Base-by-base conservation (phyloP, 2,888 invertebrate species). In the Thereva nobilitata region DNA sequence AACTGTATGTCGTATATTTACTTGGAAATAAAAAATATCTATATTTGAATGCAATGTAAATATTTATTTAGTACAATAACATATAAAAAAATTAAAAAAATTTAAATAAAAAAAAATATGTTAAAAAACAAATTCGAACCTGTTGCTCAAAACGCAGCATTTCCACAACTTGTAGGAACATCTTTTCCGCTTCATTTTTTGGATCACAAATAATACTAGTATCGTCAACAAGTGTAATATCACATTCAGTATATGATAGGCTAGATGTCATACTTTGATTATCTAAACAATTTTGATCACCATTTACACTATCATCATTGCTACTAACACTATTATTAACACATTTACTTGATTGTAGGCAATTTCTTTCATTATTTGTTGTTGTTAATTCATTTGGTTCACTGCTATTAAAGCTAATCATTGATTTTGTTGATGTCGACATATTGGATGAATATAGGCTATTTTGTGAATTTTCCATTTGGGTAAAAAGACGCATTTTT, bases 121-220 rank as follows among this genome's bases (percentile, higher is more conserved):
- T 38, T 47, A n/a, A 8, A n/a, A 8, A 61, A 41, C 37, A 49
- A 42, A 35, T 47, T 77, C 79, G 74, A 77, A 81, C 81, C 81
- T 81, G 79, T 67, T 81, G 79, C 75, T 81, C 81, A 68, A 77
- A 79, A 68, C 80, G 80, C 71, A 81, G 74, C 73, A 80, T 79
- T 73, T 80, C 79, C 8, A 80, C 79, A 66, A 81, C 79, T 73
- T 81, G 80, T 56, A 77, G 74, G 71, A 80, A 81, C 81, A 81
- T 80, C 71, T 79, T 77, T 72, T 81, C 81, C 38, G 80, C 81
- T 71, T 81, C 81, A 70, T 80, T 81, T 71, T 80, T 78, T 49
- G 81, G 80, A 73, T 79, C 78, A 74, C 76, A 79, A 64, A 75
- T 78, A 66, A 79, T 78, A 72, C 79, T 78, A 42, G 76, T 76